Base-by-base conservation (phyloP, 2,797 vertebrate genomes). In the Sorex maritimensis region DNA sequence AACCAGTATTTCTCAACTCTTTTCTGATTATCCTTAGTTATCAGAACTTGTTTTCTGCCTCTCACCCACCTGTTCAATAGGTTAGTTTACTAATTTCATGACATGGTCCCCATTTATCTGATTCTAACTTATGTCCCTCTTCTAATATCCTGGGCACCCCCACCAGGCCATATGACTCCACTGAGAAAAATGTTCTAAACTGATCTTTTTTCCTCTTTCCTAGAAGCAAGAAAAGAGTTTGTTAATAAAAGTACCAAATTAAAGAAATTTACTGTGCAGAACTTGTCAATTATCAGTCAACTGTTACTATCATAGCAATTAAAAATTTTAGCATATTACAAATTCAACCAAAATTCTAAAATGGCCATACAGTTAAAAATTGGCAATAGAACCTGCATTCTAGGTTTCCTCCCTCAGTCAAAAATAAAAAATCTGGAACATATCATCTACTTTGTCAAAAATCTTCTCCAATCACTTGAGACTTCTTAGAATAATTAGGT, bases 401-500 rank as follows among this genome's bases (percentile, higher is more conserved):
- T 86, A 77, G 10, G 6, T 46, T 90, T 73, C 79, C 38, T 34
- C 77, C 65, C 41, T 67, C 44, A 68, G 63, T 67, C 65, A 87
- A 11, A 61, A 61, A 61, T 17, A 19, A 61, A 23, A 17, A 61
- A 19, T 23, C 17, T 82, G 26, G 61, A 34, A 12, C 55, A 86
- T 91, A 52, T 61, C 14, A 52, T 63, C 21, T 23, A 30, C 19
- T 84, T 92, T 92, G 44, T 28, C 30, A 71, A 85, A 80, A 88
- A 71, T 38, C 21, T 81, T 38, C 17, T 81, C 19, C 13, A 75
- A 2, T 80, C 49, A 92, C 17, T 68, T 83, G 34, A 89, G 26
- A 75, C 21, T n/a, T 74, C 67, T 69, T 77, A 46, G n/a, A 93
- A 46, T 46, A 82, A 28, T 83, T 90, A 89, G 92, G 44, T 78